A percentile compares a stretch with the other conserved stretches of the same genome.
Evolutionary conservation across 1,140 invertebrate species (phyloP).

Genomic region (Calycopis cecrops): DNA sequence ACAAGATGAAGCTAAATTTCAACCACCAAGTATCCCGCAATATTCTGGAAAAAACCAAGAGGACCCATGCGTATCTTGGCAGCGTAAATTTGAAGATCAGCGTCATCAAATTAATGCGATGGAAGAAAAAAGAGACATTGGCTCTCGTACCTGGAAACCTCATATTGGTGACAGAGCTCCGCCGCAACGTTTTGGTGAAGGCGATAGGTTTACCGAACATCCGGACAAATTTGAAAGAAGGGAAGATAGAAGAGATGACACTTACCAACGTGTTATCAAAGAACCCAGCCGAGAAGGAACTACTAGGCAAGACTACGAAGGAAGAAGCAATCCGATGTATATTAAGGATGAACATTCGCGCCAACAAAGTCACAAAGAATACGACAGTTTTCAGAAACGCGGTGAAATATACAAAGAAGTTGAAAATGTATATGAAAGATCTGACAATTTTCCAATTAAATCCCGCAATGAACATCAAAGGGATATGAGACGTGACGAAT

Average conservation of each 20-base stretch:
- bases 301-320: not conserved
- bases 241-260: too few relatives aligned
- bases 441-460: too few relatives aligned
- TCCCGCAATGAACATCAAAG: too few relatives aligned
- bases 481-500: too few relatives aligned
- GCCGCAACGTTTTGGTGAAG: not conserved
- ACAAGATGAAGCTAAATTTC: slow-evolving; percentile 22
- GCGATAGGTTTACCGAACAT: not conserved
- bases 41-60: not conserved
- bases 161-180: not conserved
- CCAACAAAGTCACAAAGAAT: not conserved
- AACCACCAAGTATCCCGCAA: not conserved
- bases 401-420: too few relatives aligned
- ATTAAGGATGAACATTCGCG: not conserved
- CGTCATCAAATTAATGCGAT: not conserved
- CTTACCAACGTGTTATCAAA: not conserved
- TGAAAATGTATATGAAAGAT: too few relatives aligned
- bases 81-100: not conserved
- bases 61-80: not conserved
- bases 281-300: not conserved
- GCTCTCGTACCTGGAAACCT: slow-evolving; percentile 1
- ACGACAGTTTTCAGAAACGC: too few relatives aligned
- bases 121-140: not conserved
- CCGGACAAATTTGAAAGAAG: too few relatives aligned
- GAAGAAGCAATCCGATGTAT: not conserved